A percentile compares a stretch with the other conserved stretches of the same genome.
phyloP scores from a whole-genome alignment of 2,797 vertebrate species.

The Gila robusta region DNA sequence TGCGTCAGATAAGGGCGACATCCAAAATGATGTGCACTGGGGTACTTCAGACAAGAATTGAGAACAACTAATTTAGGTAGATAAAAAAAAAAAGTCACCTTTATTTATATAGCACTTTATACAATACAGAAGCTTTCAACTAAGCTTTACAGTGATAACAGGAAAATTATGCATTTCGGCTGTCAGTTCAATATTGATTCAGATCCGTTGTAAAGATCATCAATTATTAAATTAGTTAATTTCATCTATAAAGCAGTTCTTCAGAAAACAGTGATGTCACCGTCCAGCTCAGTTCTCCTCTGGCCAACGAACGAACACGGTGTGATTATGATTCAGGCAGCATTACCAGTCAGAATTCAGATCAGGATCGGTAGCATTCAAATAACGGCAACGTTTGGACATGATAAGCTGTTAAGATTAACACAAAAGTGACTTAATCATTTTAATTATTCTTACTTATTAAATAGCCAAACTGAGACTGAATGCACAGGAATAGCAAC shows the following conservation, averaged over 20 bases:
- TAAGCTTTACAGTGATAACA: not conserved
- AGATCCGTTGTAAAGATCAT: not conserved
- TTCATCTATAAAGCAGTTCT: not conserved
- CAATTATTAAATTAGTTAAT: not conserved
- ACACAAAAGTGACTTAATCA: not conserved
- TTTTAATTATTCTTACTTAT: not conserved
- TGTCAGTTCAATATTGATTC: not conserved
- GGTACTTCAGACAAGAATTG: not conserved
- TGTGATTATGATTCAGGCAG: not conserved
- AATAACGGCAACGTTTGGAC: not conserved
- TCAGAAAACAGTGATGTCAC: not conserved
- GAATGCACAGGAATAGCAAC: not conserved
- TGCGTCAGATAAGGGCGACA: not conserved
- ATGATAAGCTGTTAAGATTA: not conserved
- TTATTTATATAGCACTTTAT: not conserved
- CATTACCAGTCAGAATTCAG: not conserved
- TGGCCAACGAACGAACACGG: not conserved
- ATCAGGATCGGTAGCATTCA: not conserved
- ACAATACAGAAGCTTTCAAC: not conserved
- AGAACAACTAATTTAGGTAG: not conserved
- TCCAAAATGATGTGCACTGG: not conserved
- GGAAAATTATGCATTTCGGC: not conserved
- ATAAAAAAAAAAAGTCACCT: not conserved
- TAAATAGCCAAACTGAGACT: not conserved
- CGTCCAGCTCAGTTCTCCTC: not conserved